A percentile compares a stretch with the other conserved stretches of the same genome.
These are phyloP conservation scores for Astur gentilis DNA, from an alignment of 2,113 vertebrate genomes.

Conservation along the genomic window DNA sequence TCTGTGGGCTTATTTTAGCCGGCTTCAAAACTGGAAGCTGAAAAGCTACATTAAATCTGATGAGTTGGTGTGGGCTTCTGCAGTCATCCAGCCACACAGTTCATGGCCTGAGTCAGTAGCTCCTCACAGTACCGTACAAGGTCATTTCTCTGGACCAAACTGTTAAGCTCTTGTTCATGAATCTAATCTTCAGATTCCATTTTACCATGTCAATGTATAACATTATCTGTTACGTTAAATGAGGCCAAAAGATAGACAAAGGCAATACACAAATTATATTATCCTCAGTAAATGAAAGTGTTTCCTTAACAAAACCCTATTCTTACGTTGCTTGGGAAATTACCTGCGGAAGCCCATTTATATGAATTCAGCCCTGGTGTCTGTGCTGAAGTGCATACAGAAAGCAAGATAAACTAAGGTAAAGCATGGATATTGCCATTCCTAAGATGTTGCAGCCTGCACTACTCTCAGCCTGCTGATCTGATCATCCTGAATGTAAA, in stretches of 20 bases:
- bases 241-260: neutral
- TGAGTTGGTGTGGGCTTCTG: neutral
- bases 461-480: neutral
- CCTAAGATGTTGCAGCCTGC: neutral
- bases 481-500: neutral
- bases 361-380: neutral
- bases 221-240: neutral
- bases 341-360: neutral
- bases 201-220: neutral
- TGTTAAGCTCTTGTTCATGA: neutral
- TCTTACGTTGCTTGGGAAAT: neutral
- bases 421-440: neutral
- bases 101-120: neutral
- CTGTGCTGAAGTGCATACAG: neutral
- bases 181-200: neutral
- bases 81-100: neutral
- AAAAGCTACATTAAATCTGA: neutral
- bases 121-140: neutral
- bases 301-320: neutral
- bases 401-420: neutral
- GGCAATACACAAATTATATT: neutral
- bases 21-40: neutral
- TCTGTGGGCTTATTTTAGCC: neutral
- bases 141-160: neutral
- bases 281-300: neutral